Conservation (phyloP, 2,888 invertebrate species). For the Eristalis tenax region DNA sequence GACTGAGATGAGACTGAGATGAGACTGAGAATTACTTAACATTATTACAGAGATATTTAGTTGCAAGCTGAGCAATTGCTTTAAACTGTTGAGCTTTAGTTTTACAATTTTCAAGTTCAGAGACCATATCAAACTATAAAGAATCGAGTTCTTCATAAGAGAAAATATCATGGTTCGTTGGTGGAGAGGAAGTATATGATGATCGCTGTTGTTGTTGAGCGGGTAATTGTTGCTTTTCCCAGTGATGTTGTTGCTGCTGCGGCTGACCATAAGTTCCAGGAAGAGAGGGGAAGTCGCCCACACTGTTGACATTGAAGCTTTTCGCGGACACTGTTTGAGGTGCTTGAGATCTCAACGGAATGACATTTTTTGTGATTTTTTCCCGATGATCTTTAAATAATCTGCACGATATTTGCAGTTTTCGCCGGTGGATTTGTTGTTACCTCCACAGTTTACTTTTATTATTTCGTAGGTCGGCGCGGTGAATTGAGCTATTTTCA, state of each 20-base stretch:
- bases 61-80: conserved; percentile 2
- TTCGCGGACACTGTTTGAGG: no score
- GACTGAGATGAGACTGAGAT: no score
- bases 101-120: conserved; percentile 15
- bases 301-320: neutral
- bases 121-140: conserved; percentile 3
- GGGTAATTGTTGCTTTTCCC: no score
- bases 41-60: conserved; percentile 9
- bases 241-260: neutral
- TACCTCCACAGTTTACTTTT: conserved; percentile 1
- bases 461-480: neutral
- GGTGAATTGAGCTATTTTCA: neutral
- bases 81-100: conserved; percentile 6
- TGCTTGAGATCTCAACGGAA: neutral
- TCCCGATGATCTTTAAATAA: neutral
- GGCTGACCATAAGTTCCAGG: neutral
- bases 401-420: neutral
- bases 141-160: neutral
- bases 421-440: no score
- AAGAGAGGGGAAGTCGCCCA: neutral
- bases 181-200: no score
- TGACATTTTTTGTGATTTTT: no score
- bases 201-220: no score
- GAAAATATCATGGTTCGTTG: no score
- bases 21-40: neutral